A percentile compares a stretch with the other conserved stretches of the same genome.
Evolutionary conservation across 1,140 invertebrate genomes (phyloP).

Genomic region (Pissodes strobi): DNA sequence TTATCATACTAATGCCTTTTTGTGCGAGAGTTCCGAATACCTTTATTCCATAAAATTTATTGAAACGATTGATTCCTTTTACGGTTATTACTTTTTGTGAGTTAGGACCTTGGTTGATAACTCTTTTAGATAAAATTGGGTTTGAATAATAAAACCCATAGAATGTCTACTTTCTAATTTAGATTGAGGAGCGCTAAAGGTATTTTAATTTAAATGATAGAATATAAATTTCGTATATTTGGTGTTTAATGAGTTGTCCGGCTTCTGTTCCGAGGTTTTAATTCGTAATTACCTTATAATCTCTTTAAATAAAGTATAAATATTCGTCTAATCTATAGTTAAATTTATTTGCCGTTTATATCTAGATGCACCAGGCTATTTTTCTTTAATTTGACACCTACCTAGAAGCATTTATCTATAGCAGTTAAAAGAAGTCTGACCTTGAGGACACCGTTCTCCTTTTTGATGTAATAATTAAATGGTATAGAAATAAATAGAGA

Average conservation of each 20-base stretch:
- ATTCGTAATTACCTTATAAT: no score
- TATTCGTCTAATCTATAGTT: no score
- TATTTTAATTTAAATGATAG: slow-evolving; percentile 2
- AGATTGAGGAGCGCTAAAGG: background rate
- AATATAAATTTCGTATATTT: background rate
- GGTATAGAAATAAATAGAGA: no score
- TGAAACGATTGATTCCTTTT: slow-evolving; percentile 22
- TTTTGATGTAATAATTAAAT: no score
- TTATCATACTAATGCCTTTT: slow-evolving; percentile 32
- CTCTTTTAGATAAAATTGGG: slow-evolving; percentile 14
- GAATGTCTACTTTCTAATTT: background rate
- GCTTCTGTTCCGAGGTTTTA: slow-evolving; percentile 10
- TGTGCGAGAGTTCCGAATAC: slow-evolving; percentile 15
- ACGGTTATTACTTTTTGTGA: slow-evolving; percentile 10
- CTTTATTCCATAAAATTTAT: slow-evolving; percentile 22
- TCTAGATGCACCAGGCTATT: no score
- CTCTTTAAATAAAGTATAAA: no score
- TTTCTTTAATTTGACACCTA: no score
- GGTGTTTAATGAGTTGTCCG: background rate
- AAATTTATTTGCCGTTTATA: no score
- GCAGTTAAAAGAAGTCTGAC: no score
- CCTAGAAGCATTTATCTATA: no score
- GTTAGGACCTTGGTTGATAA: slow-evolving; percentile 17
- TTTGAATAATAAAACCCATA: slow-evolving; percentile 11
- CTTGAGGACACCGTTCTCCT: no score